Evolutionary conservation across 2,113 vertebrate species (phyloP), one percentile per base, ranked within the genome.

Genomic region (Otus sunia): DNA sequence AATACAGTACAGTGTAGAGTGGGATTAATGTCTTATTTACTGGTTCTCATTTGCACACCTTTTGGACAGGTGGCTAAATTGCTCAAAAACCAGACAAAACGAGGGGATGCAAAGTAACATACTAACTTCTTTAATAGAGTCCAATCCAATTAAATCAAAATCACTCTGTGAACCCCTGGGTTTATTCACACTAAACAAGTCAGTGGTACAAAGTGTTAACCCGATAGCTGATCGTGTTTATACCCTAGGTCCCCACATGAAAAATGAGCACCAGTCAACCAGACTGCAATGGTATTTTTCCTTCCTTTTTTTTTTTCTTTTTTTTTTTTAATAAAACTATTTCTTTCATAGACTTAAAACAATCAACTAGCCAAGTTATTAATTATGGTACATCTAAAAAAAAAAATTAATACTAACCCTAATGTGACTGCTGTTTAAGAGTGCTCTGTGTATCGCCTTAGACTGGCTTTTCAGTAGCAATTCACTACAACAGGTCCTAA

Each of bases 401-500:
- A 88, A 71, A 93, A 97, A 96, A 97, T 97, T 95, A 96, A 98
- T 97, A 96, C 98, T 98, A 98, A 98, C 97, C 98, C 98, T 98
- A 98, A 97, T 95, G 97, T 98, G 98, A 98, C 97, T 98, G 98
- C 97, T 98, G 98, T 98, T 98, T 98, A 98, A 94, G 98, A 98
- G 98, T 98, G 97, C 98, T 98, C 98, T 97, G 97, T 96, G 90
- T 96, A 97, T 97, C 67, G 90, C 98, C 98, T 97, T 90, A 96
- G 95, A 96, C 88, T 95, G 98, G 98, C 97, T 98, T 98, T 94
- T 98, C 98, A 98, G 98, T 98, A 98, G 98, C 98, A 98, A 98
- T 97, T 98, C 98, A 98, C 96, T 98, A 98, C 97, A 97, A 98
- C 98, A 98, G 98, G 97, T 98, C 97, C 98, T 98, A 98, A 98